Evolutionary conservation across 92 coral and sea anemone species (phyloP).

Genomic region (Zoanthus gigantus): DNA sequence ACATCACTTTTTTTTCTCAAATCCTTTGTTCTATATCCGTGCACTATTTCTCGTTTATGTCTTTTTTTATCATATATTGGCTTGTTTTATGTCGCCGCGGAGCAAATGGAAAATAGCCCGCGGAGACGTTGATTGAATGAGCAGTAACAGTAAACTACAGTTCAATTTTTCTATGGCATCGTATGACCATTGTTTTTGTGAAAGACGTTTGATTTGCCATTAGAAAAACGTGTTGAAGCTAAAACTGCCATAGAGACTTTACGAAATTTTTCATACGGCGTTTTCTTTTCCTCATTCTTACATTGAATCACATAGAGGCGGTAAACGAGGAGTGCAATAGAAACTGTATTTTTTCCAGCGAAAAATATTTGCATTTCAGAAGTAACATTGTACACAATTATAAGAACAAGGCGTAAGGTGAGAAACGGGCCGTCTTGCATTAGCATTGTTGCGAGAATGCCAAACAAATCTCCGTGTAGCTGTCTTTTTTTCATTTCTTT

Average conservation of each 20-base stretch:
- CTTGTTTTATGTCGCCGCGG: no score
- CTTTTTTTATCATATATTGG: no score
- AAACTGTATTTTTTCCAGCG: slow-evolving; percentile 82
- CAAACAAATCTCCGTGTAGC: slow-evolving; percentile 86
- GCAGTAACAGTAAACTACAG: no score
- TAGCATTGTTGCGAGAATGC: slow-evolving; percentile 84
- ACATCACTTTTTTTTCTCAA: no score
- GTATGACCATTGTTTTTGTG: not conserved
- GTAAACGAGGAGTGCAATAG: slow-evolving; percentile 76
- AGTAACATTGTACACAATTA: slow-evolving; percentile 61
- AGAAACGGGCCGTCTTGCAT: slow-evolving; percentile 96
- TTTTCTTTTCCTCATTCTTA: slow-evolving; percentile 43
- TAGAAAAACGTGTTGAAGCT: slow-evolving; percentile 15
- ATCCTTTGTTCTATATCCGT: no score
- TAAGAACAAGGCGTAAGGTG: slow-evolving; percentile 70
- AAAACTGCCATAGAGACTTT: slow-evolving; percentile 58
- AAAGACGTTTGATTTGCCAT: not conserved
- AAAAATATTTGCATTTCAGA: slow-evolving; percentile 79
- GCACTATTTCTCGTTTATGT: no score
- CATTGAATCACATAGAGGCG: slow-evolving; percentile 78
- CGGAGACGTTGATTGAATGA: no score
- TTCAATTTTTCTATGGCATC: no score
- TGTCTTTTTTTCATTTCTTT: slow-evolving; percentile 62
- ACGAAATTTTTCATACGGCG: slow-evolving; percentile 54
- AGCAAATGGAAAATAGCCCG: no score